Base-by-base conservation (phyloP, 2,888 invertebrate genomes). In the Heliconius hortense region DNA sequence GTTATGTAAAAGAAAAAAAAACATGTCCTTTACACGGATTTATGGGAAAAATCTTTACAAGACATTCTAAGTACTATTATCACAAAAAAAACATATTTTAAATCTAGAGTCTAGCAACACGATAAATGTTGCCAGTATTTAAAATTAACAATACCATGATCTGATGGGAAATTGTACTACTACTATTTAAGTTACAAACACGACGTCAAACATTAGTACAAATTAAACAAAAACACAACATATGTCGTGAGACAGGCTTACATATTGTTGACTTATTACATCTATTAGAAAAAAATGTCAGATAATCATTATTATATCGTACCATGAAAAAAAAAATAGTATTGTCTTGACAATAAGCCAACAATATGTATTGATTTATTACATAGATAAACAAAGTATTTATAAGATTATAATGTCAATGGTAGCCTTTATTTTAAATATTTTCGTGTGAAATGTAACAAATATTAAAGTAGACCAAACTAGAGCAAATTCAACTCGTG, bases 231-330 rank as follows among this genome's bases (percentile, higher is more conserved):
- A 84, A 90, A 91, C 87, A 92, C 89, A 91, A 94, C 93, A 94
- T 90, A 94, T 94, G 93, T 90, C 92, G 93, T 94, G 93, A 94
- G 93, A 93, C 93, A 90, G 88, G 83, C 83, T 87, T 81, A 89
- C 84, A 88, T 82, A 82, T 77, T 81, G 73, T 64, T 77, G 77
- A 76, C 75, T 78, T 77, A 71, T 43, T 43, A 26, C 26, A 62
- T 35, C 18, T 35, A 4, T 8, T 4, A 24, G 31, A 15, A 35
- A 31, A 35, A 15, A 56, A 31, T 0, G 5, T 39, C n/a, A 64
- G 39, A 43, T 43, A 48, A 35, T 24, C 24, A 56, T 69, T 69
- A 21, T 24, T 56, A 24, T 56, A n/a, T 68, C 21, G 35, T n/a
- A 43, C 35, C 15, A 69, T 15, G n/a, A 31, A 56, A 56, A 56